Evolutionary conservation across 2,113 vertebrate genomes (phyloP).

Genomic region (Corvus moneduloides): DNA sequence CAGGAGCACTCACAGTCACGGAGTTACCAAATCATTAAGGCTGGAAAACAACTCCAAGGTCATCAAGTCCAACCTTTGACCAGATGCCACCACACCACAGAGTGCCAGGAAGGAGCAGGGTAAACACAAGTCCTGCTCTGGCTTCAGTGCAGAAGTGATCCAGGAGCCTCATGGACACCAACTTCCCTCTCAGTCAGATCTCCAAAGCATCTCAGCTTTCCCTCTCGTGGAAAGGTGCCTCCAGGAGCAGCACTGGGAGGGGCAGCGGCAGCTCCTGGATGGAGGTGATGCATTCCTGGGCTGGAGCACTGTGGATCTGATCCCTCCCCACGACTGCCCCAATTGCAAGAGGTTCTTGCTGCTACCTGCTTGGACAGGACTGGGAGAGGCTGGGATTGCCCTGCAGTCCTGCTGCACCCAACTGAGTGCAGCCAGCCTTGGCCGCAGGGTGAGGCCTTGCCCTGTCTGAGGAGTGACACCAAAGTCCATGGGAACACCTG

Average conservation of each 20-base stretch:
- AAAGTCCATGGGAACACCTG: background rate
- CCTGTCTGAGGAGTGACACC: background rate
- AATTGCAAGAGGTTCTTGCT: background rate
- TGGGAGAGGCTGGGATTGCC: background rate
- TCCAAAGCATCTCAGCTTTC: background rate
- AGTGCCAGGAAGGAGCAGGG: background rate
- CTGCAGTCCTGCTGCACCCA: background rate
- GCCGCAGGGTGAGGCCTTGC: background rate
- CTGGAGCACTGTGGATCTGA: background rate
- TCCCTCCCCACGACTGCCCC: background rate
- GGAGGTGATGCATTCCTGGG: background rate
- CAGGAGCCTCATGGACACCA: background rate
- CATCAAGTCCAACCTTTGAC: background rate
- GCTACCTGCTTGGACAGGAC: background rate
- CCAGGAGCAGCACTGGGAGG: background rate
- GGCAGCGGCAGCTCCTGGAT: background rate
- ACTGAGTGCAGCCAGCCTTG: background rate
- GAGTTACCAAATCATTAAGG: background rate
- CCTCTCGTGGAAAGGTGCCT: background rate
- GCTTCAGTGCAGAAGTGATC: background rate
- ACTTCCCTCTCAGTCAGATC: background rate
- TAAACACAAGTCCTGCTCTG: background rate
- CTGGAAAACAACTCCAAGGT: background rate
- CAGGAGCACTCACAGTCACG: background rate
- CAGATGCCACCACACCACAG: accelerated